These are phyloP conservation scores for Nemurella pictetii DNA, from an alignment of 2,888 invertebrate species.

Conservation along the genomic window DNA sequence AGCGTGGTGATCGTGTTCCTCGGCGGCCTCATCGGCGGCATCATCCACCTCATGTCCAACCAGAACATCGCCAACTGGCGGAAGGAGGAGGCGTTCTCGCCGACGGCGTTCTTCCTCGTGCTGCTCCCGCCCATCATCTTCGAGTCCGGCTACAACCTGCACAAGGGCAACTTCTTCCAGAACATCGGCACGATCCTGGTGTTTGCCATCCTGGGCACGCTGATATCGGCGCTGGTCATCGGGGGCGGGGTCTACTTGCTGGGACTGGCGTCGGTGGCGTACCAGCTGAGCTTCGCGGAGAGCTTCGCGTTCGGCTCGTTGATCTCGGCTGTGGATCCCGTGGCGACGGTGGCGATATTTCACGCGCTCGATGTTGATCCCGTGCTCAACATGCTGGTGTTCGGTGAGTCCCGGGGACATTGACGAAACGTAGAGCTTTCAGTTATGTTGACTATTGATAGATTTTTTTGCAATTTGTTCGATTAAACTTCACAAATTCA, in stretches of 20 bases:
- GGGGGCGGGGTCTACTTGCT: slow-evolving; percentile 95
- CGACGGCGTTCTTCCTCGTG: slow-evolving; percentile 96
- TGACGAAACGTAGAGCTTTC: no score
- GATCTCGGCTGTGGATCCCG: slow-evolving; percentile 98
- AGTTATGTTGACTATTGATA: no score
- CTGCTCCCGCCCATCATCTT: slow-evolving; percentile 98
- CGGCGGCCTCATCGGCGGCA: slow-evolving; percentile 89
- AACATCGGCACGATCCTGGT: slow-evolving; percentile 98
- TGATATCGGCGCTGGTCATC: slow-evolving; percentile 95
- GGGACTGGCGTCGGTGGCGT: slow-evolving; percentile 89
- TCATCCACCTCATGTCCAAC: slow-evolving; percentile 86
- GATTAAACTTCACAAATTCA: no score
- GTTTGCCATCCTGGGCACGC: slow-evolving; percentile 96
- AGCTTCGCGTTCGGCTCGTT: slow-evolving; percentile 98
- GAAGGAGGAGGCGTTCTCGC: slow-evolving; percentile 97
- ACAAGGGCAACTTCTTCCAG: slow-evolving; percentile 95
- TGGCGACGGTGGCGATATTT: slow-evolving; percentile 98
- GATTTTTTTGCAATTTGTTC: no score
- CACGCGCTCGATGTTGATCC: slow-evolving; percentile 97
- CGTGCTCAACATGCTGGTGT: slow-evolving; percentile 98
- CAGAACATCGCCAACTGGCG: slow-evolving; percentile 92
- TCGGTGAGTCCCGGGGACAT: no score
- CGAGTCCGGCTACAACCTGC: slow-evolving; percentile 98
- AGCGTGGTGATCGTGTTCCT: slow-evolving; percentile 96
- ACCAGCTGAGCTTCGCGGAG: slow-evolving; percentile 90